These are phyloP conservation scores for Agonopterix subpropinquella DNA, from an alignment of 2,888 invertebrate genomes.

Conservation along the genomic window DNA sequence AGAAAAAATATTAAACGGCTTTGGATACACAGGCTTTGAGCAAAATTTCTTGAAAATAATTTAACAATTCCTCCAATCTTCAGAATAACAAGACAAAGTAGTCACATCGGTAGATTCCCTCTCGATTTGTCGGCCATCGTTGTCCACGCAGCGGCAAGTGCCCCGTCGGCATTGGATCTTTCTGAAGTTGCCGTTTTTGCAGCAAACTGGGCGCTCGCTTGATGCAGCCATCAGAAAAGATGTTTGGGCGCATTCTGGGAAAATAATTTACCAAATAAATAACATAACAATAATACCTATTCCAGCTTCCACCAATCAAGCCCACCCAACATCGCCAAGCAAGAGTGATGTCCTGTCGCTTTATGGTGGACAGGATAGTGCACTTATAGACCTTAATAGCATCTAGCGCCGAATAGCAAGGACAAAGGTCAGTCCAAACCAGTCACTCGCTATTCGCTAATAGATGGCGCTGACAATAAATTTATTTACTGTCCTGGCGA, in stretches of 20 bases:
- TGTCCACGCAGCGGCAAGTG: constrained; percentile 78
- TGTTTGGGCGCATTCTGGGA: constrained; percentile 79
- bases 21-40: background rate
- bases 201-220: constrained; percentile 73
- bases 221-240: constrained; percentile 52
- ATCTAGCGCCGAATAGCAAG: no score
- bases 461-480: no score
- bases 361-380: no score
- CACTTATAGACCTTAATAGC: no score
- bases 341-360: no score
- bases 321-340: no score
- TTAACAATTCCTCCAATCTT: constrained; percentile 51
- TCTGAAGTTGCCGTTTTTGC: constrained; percentile 79
- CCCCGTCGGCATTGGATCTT: constrained; percentile 77
- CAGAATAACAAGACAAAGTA: constrained; percentile 30
- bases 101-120: constrained; percentile 44
- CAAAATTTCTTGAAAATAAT: background rate
- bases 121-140: constrained; percentile 72
- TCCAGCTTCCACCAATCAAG: no score
- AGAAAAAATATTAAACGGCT: background rate
- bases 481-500: no score
- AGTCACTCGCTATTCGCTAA: no score
- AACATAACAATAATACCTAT: no score
- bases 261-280: background rate
- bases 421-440: no score